phyloP scores from a whole-genome alignment of 2,888 invertebrate species.

The Gonocerus acuteangulatus region DNA sequence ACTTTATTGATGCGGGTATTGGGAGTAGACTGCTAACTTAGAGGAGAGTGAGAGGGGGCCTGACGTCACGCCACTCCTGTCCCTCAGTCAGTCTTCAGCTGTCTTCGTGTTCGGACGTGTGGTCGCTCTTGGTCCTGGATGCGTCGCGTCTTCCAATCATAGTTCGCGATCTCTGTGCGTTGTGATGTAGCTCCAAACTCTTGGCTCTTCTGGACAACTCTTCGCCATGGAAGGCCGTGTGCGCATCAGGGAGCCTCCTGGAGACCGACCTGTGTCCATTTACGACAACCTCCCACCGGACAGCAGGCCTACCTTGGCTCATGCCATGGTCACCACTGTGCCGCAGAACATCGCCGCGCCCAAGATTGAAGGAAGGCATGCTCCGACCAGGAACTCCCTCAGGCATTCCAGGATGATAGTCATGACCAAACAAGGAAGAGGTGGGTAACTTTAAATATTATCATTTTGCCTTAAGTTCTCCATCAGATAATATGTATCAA shows the following conservation, averaged over 20 bases:
- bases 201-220: too few species aligned
- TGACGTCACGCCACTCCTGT: conserved; percentile 11
- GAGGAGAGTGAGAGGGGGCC: conserved; percentile 11
- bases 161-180: too few species aligned
- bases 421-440: conserved; percentile 52
- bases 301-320: conserved; percentile 48
- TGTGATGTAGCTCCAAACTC: too few species aligned
- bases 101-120: too few species aligned
- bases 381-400: conserved; percentile 60
- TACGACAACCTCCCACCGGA: conserved; percentile 38
- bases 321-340: conserved; percentile 55
- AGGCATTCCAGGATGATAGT: conserved; percentile 64
- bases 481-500: neutral
- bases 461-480: neutral
- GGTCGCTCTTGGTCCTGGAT: too few species aligned
- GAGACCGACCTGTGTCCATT: conserved; percentile 37
- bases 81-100: conserved; percentile 10
- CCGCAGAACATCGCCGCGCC: conserved; percentile 58
- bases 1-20: too few species aligned
- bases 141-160: too few species aligned
- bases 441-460: conserved; percentile 42
- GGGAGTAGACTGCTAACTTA: neutral
- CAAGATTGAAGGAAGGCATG: conserved; percentile 57
- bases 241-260: conserved; percentile 13
- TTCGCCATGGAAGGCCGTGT: conserved; percentile 15